Conservation (phyloP, 2,888 invertebrate species). For the Eupithecia subfuscata region DNA sequence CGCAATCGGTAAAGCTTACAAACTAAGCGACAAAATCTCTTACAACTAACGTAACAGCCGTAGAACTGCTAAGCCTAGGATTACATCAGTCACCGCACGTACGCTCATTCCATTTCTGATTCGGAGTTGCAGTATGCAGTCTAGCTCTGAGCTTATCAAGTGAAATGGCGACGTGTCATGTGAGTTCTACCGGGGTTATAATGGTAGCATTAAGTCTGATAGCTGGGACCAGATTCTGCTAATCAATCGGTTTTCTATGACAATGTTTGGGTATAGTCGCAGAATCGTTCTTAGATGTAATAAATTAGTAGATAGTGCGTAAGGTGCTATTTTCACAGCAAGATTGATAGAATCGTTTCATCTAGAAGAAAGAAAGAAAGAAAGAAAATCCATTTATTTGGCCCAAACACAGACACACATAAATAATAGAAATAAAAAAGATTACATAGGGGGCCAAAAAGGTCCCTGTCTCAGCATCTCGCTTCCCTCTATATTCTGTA, state of each 20-base stretch:
- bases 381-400: too few relatives aligned
- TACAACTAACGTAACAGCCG: conserved; percentile 15
- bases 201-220: conserved; percentile 8
- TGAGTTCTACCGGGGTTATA: conserved; percentile 27
- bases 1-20: background rate
- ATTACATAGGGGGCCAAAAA: too few relatives aligned
- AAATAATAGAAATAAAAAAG: too few relatives aligned
- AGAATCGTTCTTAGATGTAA: background rate
- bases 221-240: background rate
- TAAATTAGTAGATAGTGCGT: background rate
- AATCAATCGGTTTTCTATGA: background rate
- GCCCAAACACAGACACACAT: too few relatives aligned
- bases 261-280: background rate
- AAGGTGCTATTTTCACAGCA: background rate
- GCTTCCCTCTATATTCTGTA: too few relatives aligned
- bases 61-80: conserved; percentile 20
- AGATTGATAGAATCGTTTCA: background rate
- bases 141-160: conserved; percentile 29
- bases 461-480: too few relatives aligned
- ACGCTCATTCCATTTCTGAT: conserved; percentile 29
- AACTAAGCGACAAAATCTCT: conserved; percentile 12
- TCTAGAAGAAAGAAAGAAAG: too few relatives aligned
- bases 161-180: conserved; percentile 23
- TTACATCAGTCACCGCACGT: conserved; percentile 30
- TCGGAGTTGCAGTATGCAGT: conserved; percentile 15